Percentiles rank a stretch among this genome's conserved stretches.
Evolutionary conservation across 2,888 invertebrate species (phyloP).

Genomic region (Morinoia aosen): DNA sequence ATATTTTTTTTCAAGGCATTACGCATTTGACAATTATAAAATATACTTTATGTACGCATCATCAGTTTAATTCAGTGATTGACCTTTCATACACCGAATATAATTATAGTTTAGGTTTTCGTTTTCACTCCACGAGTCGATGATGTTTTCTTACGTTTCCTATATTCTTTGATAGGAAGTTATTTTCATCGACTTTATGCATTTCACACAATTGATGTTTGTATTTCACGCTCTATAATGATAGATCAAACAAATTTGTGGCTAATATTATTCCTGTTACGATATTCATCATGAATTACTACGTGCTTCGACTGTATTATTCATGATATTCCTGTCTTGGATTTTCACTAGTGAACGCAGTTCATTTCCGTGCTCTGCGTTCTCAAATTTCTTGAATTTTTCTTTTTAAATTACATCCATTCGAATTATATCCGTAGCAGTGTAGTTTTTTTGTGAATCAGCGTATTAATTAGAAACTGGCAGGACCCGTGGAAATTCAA

Average conservation of each 20-base stretch:
- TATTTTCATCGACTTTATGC: not conserved
- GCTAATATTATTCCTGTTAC: not conserved
- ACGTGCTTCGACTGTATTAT: not conserved
- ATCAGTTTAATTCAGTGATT: no score
- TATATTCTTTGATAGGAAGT: not conserved
- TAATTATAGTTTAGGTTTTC: no score
- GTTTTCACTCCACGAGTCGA: no score
- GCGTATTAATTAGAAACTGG: no score
- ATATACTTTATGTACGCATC: no score
- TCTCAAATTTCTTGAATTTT: not conserved
- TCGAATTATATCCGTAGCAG: no score
- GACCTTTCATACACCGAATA: no score
- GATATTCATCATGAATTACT: not conserved
- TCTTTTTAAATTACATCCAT: not conserved
- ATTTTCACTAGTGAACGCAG: not conserved
- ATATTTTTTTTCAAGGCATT: no score
- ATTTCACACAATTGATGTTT: not conserved
- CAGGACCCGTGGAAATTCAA: no score
- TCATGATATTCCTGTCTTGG: not conserved
- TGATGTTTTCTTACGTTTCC: no score
- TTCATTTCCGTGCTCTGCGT: not conserved
- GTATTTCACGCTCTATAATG: not conserved
- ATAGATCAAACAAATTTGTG: not conserved
- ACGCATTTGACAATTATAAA: no score
- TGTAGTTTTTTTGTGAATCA: no score